These are phyloP conservation scores for Rhogogaster chlorosoma DNA, from an alignment of 2,888 invertebrate species.

Conservation along the genomic window DNA sequence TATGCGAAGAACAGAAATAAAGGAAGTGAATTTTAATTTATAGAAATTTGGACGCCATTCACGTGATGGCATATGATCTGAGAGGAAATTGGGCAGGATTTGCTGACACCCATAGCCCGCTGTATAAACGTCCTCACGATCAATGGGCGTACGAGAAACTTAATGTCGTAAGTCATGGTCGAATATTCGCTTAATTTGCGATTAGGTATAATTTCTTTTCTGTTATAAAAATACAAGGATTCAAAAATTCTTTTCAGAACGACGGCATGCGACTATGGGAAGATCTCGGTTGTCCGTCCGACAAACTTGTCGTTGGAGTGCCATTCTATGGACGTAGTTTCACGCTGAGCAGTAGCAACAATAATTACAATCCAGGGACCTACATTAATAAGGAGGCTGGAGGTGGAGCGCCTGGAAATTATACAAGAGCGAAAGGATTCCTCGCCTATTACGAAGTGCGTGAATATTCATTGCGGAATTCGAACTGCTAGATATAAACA, in stretches of 20 bases:
- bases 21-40: constrained; percentile 35
- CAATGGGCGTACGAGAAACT: constrained; percentile 94
- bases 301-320: constrained; percentile 92
- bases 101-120: constrained; percentile 92
- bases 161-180: constrained; percentile 88
- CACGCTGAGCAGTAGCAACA: constrained; percentile 90
- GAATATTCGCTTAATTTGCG: not conserved
- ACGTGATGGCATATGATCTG: constrained; percentile 93
- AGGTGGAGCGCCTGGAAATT: constrained; percentile 91
- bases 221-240: not conserved
- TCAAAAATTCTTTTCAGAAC: constrained; percentile 80
- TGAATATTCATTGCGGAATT: constrained; percentile 71
- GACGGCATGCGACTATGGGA: constrained; percentile 94
- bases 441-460: constrained; percentile 91
- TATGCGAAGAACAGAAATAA: not conserved
- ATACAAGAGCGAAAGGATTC: constrained; percentile 92
- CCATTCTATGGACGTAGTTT: constrained; percentile 94
- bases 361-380: constrained; percentile 90
- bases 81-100: constrained; percentile 95
- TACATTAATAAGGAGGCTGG: constrained; percentile 95
- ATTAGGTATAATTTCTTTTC: not conserved
- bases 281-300: constrained; percentile 91
- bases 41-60: constrained; percentile 89
- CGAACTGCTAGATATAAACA: constrained; percentile 63
- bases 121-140: constrained; percentile 92